Percentiles rank a stretch among this genome's conserved stretches.
Conservation (phyloP, 2,888 invertebrate species). For the Clostera curtula region DNA sequence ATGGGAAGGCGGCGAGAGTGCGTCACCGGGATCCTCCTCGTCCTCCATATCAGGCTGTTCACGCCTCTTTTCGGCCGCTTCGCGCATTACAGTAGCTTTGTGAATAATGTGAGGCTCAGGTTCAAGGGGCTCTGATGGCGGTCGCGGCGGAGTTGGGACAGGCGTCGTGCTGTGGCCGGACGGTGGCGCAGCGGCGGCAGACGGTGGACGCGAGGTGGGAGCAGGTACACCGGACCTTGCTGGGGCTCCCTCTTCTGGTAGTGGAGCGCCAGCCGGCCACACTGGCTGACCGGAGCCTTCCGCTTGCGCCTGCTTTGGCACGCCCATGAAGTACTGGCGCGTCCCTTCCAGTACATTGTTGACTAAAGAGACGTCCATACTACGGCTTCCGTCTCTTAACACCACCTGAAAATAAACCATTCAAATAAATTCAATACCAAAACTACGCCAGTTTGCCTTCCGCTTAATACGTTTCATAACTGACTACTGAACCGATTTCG, state of each 20-base stretch:
- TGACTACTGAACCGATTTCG: no score
- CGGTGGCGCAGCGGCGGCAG: conserved; percentile 64
- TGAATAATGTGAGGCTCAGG: conserved; percentile 73
- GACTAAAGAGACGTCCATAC: conserved; percentile 84
- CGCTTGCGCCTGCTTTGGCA: conserved; percentile 75
- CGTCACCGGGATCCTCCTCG: conserved; percentile 52
- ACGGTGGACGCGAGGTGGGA: conserved; percentile 65
- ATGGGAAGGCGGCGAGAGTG: conserved; percentile 66
- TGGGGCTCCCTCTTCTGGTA: conserved; percentile 56
- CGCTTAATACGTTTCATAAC: no score
- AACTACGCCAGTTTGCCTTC: no score
- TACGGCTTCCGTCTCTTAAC: conserved; percentile 51
- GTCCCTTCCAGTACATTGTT: conserved; percentile 89
- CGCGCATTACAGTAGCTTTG: conserved; percentile 71
- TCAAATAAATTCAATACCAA: no score
- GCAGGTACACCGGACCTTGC: conserved; percentile 61
- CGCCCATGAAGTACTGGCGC: conserved; percentile 88
- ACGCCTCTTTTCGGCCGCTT: conserved; percentile 64
- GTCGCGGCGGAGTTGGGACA: conserved; percentile 53
- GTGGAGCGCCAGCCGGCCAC: conserved; percentile 47
- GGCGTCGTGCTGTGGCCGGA: conserved; percentile 38
- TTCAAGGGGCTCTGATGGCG: conserved; percentile 64
- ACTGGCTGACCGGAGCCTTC: conserved; percentile 49
- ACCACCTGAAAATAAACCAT: conserved; percentile 39
- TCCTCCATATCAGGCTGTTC: conserved; percentile 62